These are phyloP conservation scores for Barnardius zonarius DNA, from an alignment of 2,113 vertebrate species.

Conservation along the genomic window DNA sequence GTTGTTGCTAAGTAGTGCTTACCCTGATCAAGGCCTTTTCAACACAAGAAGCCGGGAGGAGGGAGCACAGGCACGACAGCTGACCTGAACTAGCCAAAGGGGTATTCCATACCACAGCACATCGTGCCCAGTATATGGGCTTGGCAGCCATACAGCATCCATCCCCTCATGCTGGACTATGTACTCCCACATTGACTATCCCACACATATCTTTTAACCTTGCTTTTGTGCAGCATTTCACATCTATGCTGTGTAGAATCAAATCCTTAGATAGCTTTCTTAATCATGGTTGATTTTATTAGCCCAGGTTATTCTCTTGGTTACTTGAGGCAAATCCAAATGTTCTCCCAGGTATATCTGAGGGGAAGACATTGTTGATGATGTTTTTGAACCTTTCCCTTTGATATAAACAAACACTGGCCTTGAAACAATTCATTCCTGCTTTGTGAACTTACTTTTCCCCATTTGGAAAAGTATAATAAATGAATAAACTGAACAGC, in stretches of 20 bases:
- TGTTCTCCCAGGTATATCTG: not conserved
- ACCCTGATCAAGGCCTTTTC: not conserved
- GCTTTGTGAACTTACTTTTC: constrained; percentile 3
- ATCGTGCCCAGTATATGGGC: not conserved
- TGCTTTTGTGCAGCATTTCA: not conserved
- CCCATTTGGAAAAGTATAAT: not conserved
- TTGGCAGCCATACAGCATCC: not conserved
- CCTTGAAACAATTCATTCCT: not conserved
- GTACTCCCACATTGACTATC: not conserved
- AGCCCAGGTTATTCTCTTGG: not conserved
- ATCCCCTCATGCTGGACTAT: not conserved
- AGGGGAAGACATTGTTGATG: not conserved
- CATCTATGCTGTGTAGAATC: not conserved
- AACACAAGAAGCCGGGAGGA: not conserved
- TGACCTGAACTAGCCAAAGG: not conserved
- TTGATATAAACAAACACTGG: not conserved
- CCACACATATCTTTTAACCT: not conserved
- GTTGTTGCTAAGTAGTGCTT: not conserved
- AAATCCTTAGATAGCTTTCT: not conserved
- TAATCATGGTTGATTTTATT: not conserved
- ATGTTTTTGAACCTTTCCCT: not conserved
- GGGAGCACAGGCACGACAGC: not conserved
- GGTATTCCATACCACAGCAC: not conserved
- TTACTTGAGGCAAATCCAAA: not conserved
- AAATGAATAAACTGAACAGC: constrained; percentile 11